Evolutionary conservation across 2,113 vertebrate genomes (phyloP).

Genomic region (Aramus guarauna): DNA sequence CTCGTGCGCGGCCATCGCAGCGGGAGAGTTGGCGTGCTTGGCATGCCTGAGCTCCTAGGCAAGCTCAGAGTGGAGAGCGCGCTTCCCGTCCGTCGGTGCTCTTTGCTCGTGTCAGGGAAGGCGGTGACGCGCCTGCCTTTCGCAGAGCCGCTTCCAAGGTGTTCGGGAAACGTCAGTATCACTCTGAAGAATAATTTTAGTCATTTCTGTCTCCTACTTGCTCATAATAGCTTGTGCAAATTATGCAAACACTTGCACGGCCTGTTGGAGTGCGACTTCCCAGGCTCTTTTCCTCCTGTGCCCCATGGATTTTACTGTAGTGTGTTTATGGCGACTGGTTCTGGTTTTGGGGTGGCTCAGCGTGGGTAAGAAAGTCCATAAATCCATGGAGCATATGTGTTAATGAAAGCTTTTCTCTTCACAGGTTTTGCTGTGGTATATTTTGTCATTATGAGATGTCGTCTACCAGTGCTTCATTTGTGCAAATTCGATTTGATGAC

Average conservation of each 20-base stretch:
- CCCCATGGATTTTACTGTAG: background rate
- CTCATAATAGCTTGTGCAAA: background rate
- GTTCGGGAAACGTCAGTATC: background rate
- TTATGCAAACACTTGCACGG: background rate
- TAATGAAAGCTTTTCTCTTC: conserved; percentile 53
- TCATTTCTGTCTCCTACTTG: conserved; percentile 18
- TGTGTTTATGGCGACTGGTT: background rate
- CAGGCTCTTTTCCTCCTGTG: background rate
- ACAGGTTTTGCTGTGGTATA: conserved; percentile 79
- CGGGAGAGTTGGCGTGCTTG: conserved; percentile 46
- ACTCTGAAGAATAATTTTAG: background rate
- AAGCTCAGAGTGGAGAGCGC: conserved; percentile 31
- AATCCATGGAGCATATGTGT: background rate
- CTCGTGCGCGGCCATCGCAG: conserved; percentile 2
- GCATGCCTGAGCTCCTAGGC: conserved; percentile 72
- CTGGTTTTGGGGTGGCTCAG: background rate
- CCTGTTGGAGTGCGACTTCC: background rate
- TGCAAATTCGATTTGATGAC: conserved; percentile 95
- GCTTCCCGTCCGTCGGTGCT: conserved; percentile 25
- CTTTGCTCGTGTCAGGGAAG: background rate
- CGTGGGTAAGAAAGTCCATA: background rate
- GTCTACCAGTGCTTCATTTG: conserved; percentile 93
- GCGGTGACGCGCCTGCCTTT: conserved; percentile 32
- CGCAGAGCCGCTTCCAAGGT: background rate
- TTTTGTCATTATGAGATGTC: conserved; percentile 94